phyloP scores from a whole-genome alignment of 2,113 vertebrate species.

The Entelurus aequoreus region DNA sequence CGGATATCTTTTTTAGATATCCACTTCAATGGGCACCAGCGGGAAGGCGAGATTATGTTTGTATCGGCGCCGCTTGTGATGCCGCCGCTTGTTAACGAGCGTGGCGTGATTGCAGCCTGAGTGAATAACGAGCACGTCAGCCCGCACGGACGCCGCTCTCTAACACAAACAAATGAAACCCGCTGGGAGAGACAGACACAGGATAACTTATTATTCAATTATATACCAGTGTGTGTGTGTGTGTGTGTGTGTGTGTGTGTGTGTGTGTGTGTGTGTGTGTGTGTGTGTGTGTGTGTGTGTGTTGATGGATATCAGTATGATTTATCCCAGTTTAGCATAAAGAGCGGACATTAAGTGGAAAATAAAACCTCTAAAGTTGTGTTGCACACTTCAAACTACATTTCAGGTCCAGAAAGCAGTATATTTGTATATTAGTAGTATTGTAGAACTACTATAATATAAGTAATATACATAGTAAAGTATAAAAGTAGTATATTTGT shows the following conservation, averaged over 20 bases:
- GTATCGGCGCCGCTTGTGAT: conserved; percentile 9
- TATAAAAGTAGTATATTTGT: too few species aligned
- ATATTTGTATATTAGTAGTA: too few species aligned
- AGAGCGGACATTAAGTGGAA: too few species aligned
- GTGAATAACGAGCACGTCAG: conserved; percentile 48
- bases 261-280: background rate
- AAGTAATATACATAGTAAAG: too few species aligned
- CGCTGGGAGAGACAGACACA: conserved; percentile 30
- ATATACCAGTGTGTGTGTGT: conserved; percentile 11
- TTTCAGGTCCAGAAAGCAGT: too few species aligned
- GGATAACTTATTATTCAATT: conserved; percentile 51
- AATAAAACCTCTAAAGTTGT: too few species aligned
- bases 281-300: background rate
- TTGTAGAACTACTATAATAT: too few species aligned
- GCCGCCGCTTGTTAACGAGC: background rate
- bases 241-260: background rate
- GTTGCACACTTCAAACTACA: too few species aligned
- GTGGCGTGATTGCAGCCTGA: conserved; percentile 15
- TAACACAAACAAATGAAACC: conserved; percentile 49
- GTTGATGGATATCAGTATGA: background rate
- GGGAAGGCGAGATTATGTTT: conserved; percentile 1
- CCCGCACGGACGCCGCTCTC: conserved; percentile 9
- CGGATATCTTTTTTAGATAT: too few species aligned
- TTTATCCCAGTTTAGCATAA: too few species aligned
- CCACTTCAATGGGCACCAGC: background rate